Evolutionary conservation across 2,113 vertebrate species (phyloP).

Genomic region (Turnix velox): DNA sequence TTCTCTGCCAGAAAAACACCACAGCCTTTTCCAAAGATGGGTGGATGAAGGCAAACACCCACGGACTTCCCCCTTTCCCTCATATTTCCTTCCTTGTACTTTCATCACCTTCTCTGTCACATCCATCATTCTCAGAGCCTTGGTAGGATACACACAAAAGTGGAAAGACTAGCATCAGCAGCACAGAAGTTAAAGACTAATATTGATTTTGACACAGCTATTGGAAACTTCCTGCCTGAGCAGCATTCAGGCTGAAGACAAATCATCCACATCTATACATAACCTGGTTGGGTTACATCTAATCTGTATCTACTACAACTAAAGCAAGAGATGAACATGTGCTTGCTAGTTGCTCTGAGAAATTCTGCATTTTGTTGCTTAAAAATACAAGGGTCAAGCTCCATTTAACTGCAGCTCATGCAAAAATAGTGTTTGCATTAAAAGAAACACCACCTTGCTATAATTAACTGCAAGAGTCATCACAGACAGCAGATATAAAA

Average conservation of each 20-base stretch:
- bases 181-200: neutral
- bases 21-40: neutral
- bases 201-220: neutral
- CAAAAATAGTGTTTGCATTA: neutral
- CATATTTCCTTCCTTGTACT: neutral
- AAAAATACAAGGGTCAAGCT: neutral
- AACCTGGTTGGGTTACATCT: neutral
- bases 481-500: neutral
- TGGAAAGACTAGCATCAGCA: neutral
- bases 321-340: neutral
- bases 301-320: neutral
- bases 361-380: neutral
- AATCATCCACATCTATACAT: neutral
- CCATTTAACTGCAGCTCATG: neutral
- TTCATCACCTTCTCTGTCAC: neutral
- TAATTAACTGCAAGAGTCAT: neutral
- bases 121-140: neutral
- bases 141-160: rapidly evolving
- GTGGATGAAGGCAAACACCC: neutral
- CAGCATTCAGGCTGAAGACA: neutral
- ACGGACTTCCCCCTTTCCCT: neutral
- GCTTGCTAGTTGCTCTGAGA: neutral
- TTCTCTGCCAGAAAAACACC: neutral
- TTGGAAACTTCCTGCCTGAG: neutral
- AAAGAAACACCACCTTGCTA: neutral